phyloP scores from a whole-genome alignment of 1,140 invertebrate genomes.

The Tenebrio molitor region DNA sequence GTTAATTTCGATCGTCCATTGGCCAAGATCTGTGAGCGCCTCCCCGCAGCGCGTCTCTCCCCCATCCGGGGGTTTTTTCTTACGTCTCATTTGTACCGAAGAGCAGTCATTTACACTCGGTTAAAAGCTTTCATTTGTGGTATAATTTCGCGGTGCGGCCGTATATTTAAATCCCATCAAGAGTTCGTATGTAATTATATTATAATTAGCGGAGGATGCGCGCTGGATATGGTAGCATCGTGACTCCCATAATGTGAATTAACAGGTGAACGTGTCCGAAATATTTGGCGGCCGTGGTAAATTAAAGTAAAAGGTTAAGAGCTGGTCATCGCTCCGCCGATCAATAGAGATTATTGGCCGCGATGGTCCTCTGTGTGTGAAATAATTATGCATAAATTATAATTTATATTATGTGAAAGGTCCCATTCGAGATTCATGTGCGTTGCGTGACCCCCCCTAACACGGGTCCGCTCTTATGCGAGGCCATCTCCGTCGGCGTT shows the following conservation, averaged over 20 bases:
- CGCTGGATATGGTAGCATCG: slow-evolving; percentile 43
- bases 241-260: slow-evolving; percentile 43
- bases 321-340: slow-evolving; percentile 43
- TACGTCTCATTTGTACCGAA: slow-evolving; percentile 20
- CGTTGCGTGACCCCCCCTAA: slow-evolving; percentile 27
- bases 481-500: slow-evolving; percentile 5
- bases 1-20: neutral
- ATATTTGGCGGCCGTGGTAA: slow-evolving; percentile 38
- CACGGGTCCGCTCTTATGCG: neutral
- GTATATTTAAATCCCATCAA: slow-evolving; percentile 38
- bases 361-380: neutral
- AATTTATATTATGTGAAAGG: slow-evolving; percentile 35
- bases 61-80: neutral
- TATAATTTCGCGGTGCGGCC: slow-evolving; percentile 18
- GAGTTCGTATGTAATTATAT: slow-evolving; percentile 28
- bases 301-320: slow-evolving; percentile 46
- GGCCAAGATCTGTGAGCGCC: neutral
- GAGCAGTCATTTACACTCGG: slow-evolving; percentile 30
- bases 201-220: slow-evolving; percentile 40
- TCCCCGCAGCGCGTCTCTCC: neutral
- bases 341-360: slow-evolving; percentile 43
- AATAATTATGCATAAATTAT: slow-evolving; percentile 48
- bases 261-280: slow-evolving; percentile 41
- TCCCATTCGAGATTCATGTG: slow-evolving; percentile 33
- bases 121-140: slow-evolving; percentile 36